phyloP scores from a whole-genome alignment of 2,113 vertebrate species.

The Oncorhynchus keta region DNA sequence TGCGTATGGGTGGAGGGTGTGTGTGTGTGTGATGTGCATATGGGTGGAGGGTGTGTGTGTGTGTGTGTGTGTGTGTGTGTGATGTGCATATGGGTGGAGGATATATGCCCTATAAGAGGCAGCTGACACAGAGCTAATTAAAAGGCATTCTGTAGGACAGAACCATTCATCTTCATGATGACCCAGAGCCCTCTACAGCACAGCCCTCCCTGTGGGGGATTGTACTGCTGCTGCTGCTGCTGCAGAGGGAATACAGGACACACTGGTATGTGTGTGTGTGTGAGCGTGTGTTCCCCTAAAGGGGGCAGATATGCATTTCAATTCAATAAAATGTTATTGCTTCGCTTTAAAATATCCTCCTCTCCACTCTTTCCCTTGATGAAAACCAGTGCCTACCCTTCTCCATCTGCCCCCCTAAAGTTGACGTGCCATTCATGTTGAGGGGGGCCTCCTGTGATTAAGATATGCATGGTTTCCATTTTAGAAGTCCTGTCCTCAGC shows the following conservation, averaged over 20 bases:
- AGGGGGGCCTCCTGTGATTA: slow-evolving; percentile 44
- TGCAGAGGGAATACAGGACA: slow-evolving; percentile 36
- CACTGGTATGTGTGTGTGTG: slow-evolving; percentile 3
- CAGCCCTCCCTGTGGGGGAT: slow-evolving; percentile 39
- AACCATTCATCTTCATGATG: slow-evolving; percentile 73
- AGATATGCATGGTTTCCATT: slow-evolving; percentile 58
- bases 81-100: slow-evolving; percentile 4
- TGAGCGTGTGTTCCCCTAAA: slow-evolving; percentile 14
- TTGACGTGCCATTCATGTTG: slow-evolving; percentile 62
- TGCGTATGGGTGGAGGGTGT: slow-evolving; percentile 3
- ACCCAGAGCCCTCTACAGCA: slow-evolving; percentile 62
- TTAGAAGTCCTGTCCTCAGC: slow-evolving; percentile 54
- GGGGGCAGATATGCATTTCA: slow-evolving; percentile 7
- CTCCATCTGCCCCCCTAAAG: slow-evolving; percentile 14
- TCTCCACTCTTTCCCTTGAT: slow-evolving; percentile 5
- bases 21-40: slow-evolving; percentile 32
- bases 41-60: background rate
- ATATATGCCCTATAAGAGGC: slow-evolving; percentile 56
- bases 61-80: slow-evolving; percentile 14
- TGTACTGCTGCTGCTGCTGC: slow-evolving; percentile 13
- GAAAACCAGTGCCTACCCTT: background rate
- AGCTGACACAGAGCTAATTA: slow-evolving; percentile 70
- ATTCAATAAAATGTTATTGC: slow-evolving; percentile 20
- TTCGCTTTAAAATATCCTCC: slow-evolving; percentile 30
- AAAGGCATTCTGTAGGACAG: slow-evolving; percentile 68